Evolutionary conservation across 1,140 invertebrate genomes (phyloP), one percentile per base, ranked within the genome.

Genomic region (Chironomus striatipennis): DNA sequence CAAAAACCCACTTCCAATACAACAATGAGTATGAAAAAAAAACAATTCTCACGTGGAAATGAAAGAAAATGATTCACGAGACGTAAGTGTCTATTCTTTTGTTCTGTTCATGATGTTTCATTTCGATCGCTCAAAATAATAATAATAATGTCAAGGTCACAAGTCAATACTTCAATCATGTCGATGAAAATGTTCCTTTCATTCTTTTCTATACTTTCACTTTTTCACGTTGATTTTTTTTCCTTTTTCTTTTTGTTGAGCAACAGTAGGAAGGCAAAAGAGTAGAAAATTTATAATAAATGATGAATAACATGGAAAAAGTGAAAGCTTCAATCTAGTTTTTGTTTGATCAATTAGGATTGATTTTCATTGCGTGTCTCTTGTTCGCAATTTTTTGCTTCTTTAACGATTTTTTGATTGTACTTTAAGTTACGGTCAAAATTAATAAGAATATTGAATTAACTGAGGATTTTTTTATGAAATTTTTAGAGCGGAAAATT

Each of bases 321-420:
- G 24, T 34, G 24, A 34, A 34, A 34, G 24, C 24, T 34, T 34
- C 24, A 34, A 2, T 34, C 24, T 34, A 34, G 1, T 34, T 34
- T 57, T 57, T 57, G 47, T 57, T 57, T 57, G 47, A 57, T 57
- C 47, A 57, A 57, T 57, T 57, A 57, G 47, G 47, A 57, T 57
- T 57, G 47, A 10, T 57, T 57, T 57, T n/a, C n/a, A 57, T 57
- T 57, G 47, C 47, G 47, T 57, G 47, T 10, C 47, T 57, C n/a
- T 57, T 57, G 2, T 2, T 57, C n/a, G 9, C n/a, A 10, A 2
- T 57, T 57, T 57, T 57, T 10, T 57, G 5, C 24, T 34, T 34
- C 24, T 34, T 34, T 34, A 34, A 1, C 24, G 24, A 34, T 34
- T n/a, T n/a, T n/a, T 34, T 34, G 24, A 34, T 34, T 34, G 2